Evolutionary conservation across 2,888 invertebrate genomes (phyloP), one percentile per base, ranked within the genome.

Genomic region (Xanthostigma xanthostigma): DNA sequence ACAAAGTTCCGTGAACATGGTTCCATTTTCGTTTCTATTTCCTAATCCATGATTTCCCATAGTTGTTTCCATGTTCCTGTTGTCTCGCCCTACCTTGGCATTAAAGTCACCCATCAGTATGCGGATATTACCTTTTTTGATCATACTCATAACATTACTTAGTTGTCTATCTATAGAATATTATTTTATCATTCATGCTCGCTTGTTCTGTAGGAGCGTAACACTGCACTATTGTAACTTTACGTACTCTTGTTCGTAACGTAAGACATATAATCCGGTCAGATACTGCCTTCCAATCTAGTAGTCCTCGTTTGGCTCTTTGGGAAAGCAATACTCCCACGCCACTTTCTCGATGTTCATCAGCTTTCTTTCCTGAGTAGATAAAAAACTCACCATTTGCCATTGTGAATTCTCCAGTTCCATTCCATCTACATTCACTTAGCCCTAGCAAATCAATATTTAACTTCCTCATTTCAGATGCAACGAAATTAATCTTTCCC

Each of bases 141-240:
- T n/a, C n/a, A n/a, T n/a, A n/a, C n/a, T n/a, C n/a, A n/a, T n/a
- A n/a, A n/a, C n/a, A n/a, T n/a, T n/a, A n/a, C n/a, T n/a, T n/a
- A n/a, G n/a, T n/a, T n/a, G n/a, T n/a, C n/a, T n/a, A n/a, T n/a
- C n/a, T 14, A 12, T 41, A 50, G 17, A 51, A 51, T 36, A 6
- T 17, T 13, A 17, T 33, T 40, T 51, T 50, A 17, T 43, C 47
- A 12, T 50, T 37, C 1, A 43, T 48, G 8, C 38, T 40, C 10
- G 51, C 46, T 9, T 37, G 33, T 35, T 51, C 50, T 8, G 50
- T 51, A 9, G 51, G 50, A 9, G 50, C 49, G 43, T 50, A 50
- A 41, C 46, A 50, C 40, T 48, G 48, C 10, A 52, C 33, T 12
- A 48, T 45, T 38, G 50, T 45, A 6, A 50, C 36, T 36, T 51